Conservation (phyloP, 2,113 vertebrate genomes). For the Origma solitaria region DNA sequence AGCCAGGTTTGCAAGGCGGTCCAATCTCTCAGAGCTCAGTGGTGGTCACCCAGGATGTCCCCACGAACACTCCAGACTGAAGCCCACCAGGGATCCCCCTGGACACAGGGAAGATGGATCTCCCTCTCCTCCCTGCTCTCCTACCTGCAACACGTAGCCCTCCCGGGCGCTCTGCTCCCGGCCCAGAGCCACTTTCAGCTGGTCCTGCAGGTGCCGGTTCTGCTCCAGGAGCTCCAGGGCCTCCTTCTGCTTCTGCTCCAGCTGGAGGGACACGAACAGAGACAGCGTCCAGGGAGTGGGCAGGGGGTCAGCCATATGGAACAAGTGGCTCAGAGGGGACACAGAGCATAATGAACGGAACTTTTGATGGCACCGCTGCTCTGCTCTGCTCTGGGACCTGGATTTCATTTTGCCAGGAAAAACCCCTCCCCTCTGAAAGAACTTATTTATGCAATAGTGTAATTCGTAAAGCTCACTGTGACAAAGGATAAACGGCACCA, state of each 20-base stretch:
- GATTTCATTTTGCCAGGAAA: conserved; percentile 2
- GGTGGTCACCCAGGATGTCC: neutral
- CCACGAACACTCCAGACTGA: neutral
- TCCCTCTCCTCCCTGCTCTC: conserved; percentile 15
- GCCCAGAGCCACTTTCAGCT: conserved; percentile 87
- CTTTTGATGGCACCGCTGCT: neutral
- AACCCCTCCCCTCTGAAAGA: neutral
- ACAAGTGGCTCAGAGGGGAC: neutral
- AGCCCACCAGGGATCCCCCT: neutral
- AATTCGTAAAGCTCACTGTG: neutral
- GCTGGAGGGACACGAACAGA: conserved; percentile 57
- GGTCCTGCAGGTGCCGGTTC: conserved; percentile 88
- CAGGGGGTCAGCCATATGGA: neutral
- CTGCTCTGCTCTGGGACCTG: neutral
- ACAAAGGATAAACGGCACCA: neutral
- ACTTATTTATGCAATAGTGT: neutral
- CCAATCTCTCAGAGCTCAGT: neutral
- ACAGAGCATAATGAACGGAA: neutral
- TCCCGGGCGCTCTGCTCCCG: conserved; percentile 90
- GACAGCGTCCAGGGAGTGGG: neutral
- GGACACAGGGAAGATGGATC: neutral
- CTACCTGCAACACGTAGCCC: conserved; percentile 95
- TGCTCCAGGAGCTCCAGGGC: conserved; percentile 88
- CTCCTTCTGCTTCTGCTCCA: conserved; percentile 93
- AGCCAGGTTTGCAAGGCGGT: neutral